Evolutionary conservation across 2,113 vertebrate species (phyloP).

Genomic region (Pachyramphus minor): DNA sequence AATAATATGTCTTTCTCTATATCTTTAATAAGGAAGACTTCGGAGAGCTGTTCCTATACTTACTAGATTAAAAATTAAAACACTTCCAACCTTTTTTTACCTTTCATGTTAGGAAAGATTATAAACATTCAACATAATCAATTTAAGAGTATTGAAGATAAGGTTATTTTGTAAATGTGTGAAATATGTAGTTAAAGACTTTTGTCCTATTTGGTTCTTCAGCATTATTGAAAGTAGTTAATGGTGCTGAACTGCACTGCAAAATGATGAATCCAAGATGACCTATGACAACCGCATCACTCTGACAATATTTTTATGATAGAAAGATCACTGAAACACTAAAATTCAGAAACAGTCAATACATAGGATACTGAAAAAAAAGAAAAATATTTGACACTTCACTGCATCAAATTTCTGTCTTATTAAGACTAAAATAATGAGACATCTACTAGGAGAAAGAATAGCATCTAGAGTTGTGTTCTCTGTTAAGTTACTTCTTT

Average conservation of each 20-base stretch:
- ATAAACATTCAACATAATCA: neutral
- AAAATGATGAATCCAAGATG: neutral
- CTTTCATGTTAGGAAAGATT: neutral
- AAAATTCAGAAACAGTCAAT: neutral
- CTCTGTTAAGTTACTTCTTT: neutral
- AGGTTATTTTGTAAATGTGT: neutral
- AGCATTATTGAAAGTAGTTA: neutral
- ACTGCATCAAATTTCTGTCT: neutral
- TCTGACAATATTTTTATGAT: neutral
- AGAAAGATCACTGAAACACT: neutral
- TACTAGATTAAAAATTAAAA: neutral
- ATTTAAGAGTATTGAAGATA: neutral
- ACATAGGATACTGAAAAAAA: neutral
- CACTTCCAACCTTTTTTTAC: neutral
- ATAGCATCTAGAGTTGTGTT: neutral
- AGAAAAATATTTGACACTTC: neutral
- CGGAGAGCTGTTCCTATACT: neutral
- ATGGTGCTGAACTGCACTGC: neutral
- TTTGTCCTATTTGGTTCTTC: neutral
- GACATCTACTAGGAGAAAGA: neutral
- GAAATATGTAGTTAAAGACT: neutral
- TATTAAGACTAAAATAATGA: neutral
- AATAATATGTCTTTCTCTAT: neutral
- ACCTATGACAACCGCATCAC: neutral
- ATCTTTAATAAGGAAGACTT: neutral